Base-by-base conservation (phyloP, 2,888 invertebrate species). In the Catonia carolina region DNA sequence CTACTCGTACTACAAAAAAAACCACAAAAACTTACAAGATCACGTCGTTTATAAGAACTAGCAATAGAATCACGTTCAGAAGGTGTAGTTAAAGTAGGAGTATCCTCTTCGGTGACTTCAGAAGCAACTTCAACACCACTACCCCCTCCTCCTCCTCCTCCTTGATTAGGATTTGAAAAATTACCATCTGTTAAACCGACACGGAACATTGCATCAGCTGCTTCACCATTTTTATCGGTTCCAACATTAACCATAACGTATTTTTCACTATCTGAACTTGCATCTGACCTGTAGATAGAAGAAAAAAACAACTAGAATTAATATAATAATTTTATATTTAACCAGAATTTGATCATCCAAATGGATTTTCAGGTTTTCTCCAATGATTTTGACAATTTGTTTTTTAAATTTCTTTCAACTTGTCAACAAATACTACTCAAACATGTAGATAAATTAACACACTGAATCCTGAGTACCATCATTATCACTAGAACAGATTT, bases 261-360 rank as follows among this genome's bases (percentile, higher is more conserved):
- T 65, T 88, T 85, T 67, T 90, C 90, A 62, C 90, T 91, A 74
- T 94, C 94, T 0, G 89, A 90, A 64, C 89, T 90, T 33, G 85
- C 84, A 60, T 92, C 92, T 64, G 63, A 66, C 47, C 65, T 66
- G 56, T n/a, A 60, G 59, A 47, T n/a, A 15, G 8, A 42, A 45
- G 1, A 33, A 14, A 39, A 14, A 36, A 15, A 55, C 12, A 7
- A 15, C 4, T n/a, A n/a, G n/a, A n/a, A n/a, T n/a, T n/a, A n/a
- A n/a, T n/a, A n/a, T n/a, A n/a, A n/a, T n/a, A n/a, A n/a, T n/a
- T n/a, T n/a, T n/a, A n/a, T n/a, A n/a, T n/a, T n/a, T n/a, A n/a
- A n/a, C n/a, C n/a, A n/a, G n/a, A n/a, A n/a, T n/a, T n/a, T n/a
- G n/a, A n/a, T n/a, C n/a, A n/a, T n/a, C n/a, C n/a, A n/a, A n/a